Percentiles rank a stretch among this genome's conserved stretches.
Evolutionary conservation across 1,140 invertebrate genomes (phyloP).

Genomic region (Tribolium castaneum): DNA sequence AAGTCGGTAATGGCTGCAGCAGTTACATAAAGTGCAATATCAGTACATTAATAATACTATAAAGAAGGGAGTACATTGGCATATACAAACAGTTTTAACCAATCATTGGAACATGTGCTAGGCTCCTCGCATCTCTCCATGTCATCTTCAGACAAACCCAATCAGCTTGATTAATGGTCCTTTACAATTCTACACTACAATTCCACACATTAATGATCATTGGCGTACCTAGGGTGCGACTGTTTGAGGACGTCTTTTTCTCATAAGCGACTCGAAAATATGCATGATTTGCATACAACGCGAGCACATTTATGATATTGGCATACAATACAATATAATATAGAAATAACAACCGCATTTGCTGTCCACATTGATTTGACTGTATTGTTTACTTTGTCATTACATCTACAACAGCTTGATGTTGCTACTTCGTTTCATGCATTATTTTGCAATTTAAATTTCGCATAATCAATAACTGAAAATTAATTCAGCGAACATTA

Average conservation of each 20-base stretch:
- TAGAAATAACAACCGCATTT: conserved; percentile 37
- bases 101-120: conserved; percentile 44
- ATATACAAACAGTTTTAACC: conserved; percentile 44
- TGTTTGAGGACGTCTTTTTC: conserved; percentile 12
- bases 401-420: conserved; percentile 33
- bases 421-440: conserved; percentile 14
- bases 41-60: conserved; percentile 36
- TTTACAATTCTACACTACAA: conserved; percentile 34
- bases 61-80: conserved; percentile 26
- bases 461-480: background rate
- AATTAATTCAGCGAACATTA: background rate
- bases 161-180: conserved; percentile 46
- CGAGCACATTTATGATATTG: conserved; percentile 34
- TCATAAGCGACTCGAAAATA: conserved; percentile 6
- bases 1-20: conserved; percentile 1
- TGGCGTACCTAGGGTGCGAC: conserved; percentile 10
- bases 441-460: conserved; percentile 35
- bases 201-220: conserved; percentile 17
- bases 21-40: conserved; percentile 35
- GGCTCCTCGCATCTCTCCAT: conserved; percentile 42
- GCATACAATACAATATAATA: conserved; percentile 34
- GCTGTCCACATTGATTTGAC: conserved; percentile 38
- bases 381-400: conserved; percentile 40
- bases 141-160: conserved; percentile 47
- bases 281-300: conserved; percentile 35